These are phyloP conservation scores for Sthenelais limicola DNA, from an alignment of 2,888 invertebrate genomes.

Conservation along the genomic window DNA sequence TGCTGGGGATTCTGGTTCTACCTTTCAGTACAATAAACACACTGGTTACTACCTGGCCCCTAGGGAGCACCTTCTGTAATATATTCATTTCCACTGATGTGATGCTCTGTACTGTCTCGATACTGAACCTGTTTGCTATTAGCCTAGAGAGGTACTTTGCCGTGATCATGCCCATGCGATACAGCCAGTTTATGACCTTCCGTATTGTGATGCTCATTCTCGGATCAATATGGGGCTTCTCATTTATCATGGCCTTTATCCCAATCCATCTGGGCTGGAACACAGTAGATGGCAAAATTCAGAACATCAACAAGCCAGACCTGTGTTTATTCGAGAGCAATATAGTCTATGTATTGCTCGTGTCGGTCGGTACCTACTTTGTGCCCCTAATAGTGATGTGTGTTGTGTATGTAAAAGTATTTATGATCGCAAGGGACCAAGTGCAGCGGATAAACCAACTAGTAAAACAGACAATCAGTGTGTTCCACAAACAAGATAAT, in stretches of 20 bases:
- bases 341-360: conserved; percentile 40
- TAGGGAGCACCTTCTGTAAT: conserved; percentile 38
- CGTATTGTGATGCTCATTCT: conserved; percentile 28
- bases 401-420: conserved; percentile 43
- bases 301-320: conserved; percentile 16
- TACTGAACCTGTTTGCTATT: conserved; percentile 44
- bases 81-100: conserved; percentile 42
- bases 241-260: conserved; percentile 39
- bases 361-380: conserved; percentile 45
- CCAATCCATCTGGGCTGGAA: conserved; percentile 45
- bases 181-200: conserved; percentile 18
- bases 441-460: conserved; percentile 42
- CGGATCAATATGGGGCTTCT: conserved; percentile 38
- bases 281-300: conserved; percentile 37
- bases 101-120: conserved; percentile 41
- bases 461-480: conserved; percentile 22
- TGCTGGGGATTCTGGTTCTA: conserved; percentile 38
- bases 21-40: conserved; percentile 41
- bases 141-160: conserved; percentile 43
- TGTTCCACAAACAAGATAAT: conserved; percentile 23
- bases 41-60: conserved; percentile 30
- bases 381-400: conserved; percentile 46
- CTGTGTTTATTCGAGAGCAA: conserved; percentile 42
- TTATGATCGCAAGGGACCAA: conserved; percentile 40
- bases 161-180: conserved; percentile 32